phyloP scores from a whole-genome alignment of 2,888 invertebrate species.

The Panopea generosa region DNA sequence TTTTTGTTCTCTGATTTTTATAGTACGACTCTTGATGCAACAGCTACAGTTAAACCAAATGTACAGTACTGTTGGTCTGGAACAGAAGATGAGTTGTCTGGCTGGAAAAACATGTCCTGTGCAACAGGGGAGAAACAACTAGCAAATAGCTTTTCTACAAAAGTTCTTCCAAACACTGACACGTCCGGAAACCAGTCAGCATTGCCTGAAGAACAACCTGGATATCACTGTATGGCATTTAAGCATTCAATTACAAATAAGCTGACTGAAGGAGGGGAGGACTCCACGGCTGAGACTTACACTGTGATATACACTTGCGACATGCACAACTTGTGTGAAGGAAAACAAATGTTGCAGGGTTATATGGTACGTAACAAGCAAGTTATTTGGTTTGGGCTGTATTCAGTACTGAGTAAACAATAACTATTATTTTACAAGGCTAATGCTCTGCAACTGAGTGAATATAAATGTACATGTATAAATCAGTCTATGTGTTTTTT shows the following conservation, averaged over 20 bases:
- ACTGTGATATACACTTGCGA: constrained; percentile 48
- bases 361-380: constrained; percentile 32
- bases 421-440: no score
- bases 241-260: constrained; percentile 19
- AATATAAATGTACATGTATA: no score
- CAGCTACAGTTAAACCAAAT: neutral
- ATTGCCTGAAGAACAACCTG: neutral
- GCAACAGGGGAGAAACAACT: constrained; percentile 25
- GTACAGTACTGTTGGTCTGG: constrained; percentile 57
- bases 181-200: neutral
- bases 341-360: constrained; percentile 27
- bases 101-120: constrained; percentile 53
- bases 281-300: constrained; percentile 6
- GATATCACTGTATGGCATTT: constrained; percentile 55
- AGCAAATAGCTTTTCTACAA: constrained; percentile 27
- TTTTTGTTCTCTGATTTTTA: no score
- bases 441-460: no score
- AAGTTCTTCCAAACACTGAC: constrained; percentile 3
- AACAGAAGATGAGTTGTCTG: constrained; percentile 39
- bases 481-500: no score
- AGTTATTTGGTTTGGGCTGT: no score
- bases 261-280: neutral
- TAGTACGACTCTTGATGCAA: neutral
- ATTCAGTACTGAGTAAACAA: no score
- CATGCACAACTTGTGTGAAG: constrained; percentile 32